Base-by-base conservation (phyloP, 2,888 invertebrate species). In the Dorcus hopei region DNA sequence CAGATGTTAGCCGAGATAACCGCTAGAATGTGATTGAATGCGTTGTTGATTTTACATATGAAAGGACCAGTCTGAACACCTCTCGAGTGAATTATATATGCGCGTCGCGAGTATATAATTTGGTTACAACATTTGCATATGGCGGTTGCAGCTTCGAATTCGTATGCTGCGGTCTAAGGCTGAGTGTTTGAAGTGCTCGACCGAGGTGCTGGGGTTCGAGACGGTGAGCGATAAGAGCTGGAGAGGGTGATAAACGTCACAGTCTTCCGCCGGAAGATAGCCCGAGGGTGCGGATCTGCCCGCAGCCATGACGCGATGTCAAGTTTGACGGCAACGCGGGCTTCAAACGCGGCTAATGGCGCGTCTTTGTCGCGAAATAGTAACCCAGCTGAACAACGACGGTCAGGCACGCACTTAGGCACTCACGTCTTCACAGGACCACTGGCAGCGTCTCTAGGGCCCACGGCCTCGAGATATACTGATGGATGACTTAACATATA, bases 401-500 rank as follows among this genome's bases (percentile, higher is more conserved):
- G 53, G 57, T 55, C 49, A 45, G 48, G 53, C 39, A 52, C 57
- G 53, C 47, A 42, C 62, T 58, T 62, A 52, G 52, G 62, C 56
- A 58, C 52, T 65, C 59, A 58, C 47, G 58, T 61, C 58, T 60
- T 62, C 61, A 61, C 57, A 66, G 68, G 72, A 66, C 71, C 64
- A 65, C 72, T 70, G 69, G 61, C 26, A 67, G 59, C 62, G 65
- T 66, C 70, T 68, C 69, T 66, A 67, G 70, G 68, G 70, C 70
- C 69, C 67, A 65, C 61, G 56, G 58, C 61, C 67, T 69, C 66
- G 70, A 72, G 70, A 73, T 73, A 74, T 73, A 73, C 73, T 75
- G 76, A 76, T 76, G 75, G 76, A 76, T 76, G 76, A 74, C 75
- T 76, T 73, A 73, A 75, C 73, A 74, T 73, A 73, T 74, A 74